Percentiles rank a stretch among this genome's conserved stretches.
Conservation (phyloP, 2,113 vertebrate species). For the Vicugna pacos region DNA sequence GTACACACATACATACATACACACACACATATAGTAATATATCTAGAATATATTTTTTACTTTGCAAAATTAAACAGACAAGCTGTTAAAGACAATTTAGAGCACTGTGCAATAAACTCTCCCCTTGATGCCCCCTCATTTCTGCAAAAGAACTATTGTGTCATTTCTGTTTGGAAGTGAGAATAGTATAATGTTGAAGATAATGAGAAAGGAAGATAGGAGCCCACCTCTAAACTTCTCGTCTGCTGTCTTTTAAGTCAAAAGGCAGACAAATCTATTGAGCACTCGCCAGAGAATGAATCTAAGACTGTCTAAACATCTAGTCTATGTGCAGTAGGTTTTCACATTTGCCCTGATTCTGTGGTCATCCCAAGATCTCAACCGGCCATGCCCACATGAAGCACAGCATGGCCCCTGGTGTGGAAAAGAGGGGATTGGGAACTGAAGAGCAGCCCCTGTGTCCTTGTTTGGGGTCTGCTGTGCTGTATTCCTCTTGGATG, state of each 20-base stretch:
- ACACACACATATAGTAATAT: neutral
- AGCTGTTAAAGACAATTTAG: neutral
- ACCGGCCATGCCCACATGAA: neutral
- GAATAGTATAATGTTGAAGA: neutral
- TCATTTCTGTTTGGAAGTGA: neutral
- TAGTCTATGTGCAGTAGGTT: neutral
- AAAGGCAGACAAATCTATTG: neutral
- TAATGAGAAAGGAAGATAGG: neutral
- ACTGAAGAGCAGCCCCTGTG: neutral
- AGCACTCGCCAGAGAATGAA: neutral
- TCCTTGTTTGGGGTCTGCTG: neutral
- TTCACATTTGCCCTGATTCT: neutral
- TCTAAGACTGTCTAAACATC: too few relatives aligned
- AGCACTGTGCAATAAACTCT: neutral
- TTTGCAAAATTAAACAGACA: neutral
- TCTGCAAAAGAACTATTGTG: neutral
- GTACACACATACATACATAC: neutral
- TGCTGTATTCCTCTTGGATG: neutral
- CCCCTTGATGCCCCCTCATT: neutral
- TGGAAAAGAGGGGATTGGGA: neutral
- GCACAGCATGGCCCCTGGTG: rapidly evolving
- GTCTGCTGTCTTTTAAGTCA: neutral
- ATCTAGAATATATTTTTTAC: neutral
- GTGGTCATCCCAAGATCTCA: neutral
- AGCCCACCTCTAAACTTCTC: neutral